Percentiles rank a stretch among this genome's conserved stretches.
Evolutionary conservation across 2,888 invertebrate genomes (phyloP).

Genomic region (Halocaridina rubra): DNA sequence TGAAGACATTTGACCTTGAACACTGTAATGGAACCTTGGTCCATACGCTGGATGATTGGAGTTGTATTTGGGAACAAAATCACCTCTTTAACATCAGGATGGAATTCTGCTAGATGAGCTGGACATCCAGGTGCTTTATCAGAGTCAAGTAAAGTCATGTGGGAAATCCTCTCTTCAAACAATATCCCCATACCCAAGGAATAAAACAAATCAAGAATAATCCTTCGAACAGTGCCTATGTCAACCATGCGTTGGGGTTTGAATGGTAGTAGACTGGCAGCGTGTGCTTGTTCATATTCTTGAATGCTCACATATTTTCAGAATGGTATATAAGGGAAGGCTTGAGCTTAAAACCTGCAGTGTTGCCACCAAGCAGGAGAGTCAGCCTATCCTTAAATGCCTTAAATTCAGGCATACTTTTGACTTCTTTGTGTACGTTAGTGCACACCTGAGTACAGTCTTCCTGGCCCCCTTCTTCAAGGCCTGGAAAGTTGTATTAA

Average conservation of each 20-base stretch:
- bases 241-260: not conserved
- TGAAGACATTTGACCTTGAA: not conserved
- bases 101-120: not conserved
- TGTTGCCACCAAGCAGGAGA: not conserved
- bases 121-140: not conserved
- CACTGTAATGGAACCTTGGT: not conserved
- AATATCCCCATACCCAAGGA: not conserved
- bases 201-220: not conserved
- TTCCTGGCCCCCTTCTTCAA: slow-evolving; percentile 70
- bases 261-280: not conserved
- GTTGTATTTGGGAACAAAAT: not conserved
- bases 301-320: not conserved
- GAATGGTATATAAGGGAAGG: not conserved
- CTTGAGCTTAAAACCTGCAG: not conserved
- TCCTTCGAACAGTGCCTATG: not conserved
- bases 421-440: not conserved
- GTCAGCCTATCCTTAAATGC: not conserved
- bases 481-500: no score
- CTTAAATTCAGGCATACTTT: not conserved
- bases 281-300: not conserved
- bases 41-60: not conserved
- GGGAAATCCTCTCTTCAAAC: not conserved
- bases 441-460: no score
- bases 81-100: not conserved
- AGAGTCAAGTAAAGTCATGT: not conserved